These are phyloP conservation scores for Coregonus sp. DNA, from an alignment of 2,797 vertebrate genomes.

Conservation along the genomic window DNA sequence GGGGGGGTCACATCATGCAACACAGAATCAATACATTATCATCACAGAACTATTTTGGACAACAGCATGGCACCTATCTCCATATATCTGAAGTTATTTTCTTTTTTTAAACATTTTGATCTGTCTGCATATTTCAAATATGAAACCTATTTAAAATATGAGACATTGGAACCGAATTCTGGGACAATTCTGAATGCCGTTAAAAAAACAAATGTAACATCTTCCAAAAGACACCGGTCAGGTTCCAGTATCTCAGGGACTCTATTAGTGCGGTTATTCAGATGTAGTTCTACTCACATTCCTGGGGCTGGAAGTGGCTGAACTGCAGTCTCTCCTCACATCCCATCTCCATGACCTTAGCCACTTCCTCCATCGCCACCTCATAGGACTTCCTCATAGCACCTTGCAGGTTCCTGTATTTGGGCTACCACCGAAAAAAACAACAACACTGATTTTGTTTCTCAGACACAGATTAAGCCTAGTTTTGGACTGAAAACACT, in stretches of 20 bases:
- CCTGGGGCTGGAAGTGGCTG: constrained; percentile 31
- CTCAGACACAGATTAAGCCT: background rate
- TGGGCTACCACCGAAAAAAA: background rate
- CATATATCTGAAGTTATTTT: too few relatives aligned
- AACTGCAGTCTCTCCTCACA: constrained; percentile 44
- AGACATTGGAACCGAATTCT: too few relatives aligned
- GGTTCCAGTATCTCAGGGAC: background rate
- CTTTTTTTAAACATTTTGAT: background rate
- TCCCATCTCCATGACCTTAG: constrained; percentile 21
- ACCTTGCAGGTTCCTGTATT: constrained; percentile 6
- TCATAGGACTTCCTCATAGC: constrained; percentile 4
- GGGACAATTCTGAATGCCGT: too few relatives aligned
- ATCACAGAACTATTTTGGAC: too few relatives aligned
- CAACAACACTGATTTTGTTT: background rate
- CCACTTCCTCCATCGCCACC: constrained; percentile 37
- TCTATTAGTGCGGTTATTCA: background rate
- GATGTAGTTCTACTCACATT: background rate
- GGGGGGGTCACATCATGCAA: background rate
- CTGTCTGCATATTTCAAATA: background rate
- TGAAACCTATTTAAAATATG: too few relatives aligned
- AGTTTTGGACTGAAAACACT: too few relatives aligned
- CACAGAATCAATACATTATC: background rate
- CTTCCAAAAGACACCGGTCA: background rate
- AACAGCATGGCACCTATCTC: too few relatives aligned
- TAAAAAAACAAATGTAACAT: too few relatives aligned